Percentiles rank a stretch among this genome's conserved stretches.
phyloP scores from a whole-genome alignment of 2,113 vertebrate species.

The Sinocyclocheilus anophthalmus region DNA sequence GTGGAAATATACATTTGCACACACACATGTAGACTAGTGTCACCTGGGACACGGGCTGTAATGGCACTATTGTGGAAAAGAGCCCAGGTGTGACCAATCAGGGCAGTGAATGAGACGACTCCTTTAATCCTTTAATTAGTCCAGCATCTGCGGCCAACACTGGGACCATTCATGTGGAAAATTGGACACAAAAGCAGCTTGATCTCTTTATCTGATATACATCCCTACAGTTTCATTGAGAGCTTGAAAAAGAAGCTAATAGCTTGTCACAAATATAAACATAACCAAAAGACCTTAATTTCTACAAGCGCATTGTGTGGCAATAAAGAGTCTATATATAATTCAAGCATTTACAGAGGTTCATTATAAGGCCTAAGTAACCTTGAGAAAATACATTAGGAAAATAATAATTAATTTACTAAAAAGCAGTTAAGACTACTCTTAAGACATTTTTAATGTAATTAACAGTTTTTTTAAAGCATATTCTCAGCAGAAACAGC shows the following conservation, averaged over 20 bases:
- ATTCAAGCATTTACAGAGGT: background rate
- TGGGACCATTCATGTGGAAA: constrained; percentile 22
- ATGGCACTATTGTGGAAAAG: constrained; percentile 27
- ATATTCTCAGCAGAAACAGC: background rate
- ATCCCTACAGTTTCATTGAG: background rate
- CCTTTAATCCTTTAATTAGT: constrained; percentile 40
- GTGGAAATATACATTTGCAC: constrained; percentile 21
- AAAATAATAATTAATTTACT: background rate
- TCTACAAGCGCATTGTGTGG: background rate
- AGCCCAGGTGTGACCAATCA: constrained; percentile 38
- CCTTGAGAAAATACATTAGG: background rate
- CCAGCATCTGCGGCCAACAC: constrained; percentile 26
- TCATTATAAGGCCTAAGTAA: background rate
- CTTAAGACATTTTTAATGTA: too few relatives aligned
- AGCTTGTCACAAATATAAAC: constrained; percentile 5
- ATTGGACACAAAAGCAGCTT: constrained; percentile 26
- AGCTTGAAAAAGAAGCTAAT: background rate
- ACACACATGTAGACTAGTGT: constrained; percentile 2
- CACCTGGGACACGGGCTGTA: background rate
- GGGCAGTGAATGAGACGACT: background rate
- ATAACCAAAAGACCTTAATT: background rate
- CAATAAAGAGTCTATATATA: background rate
- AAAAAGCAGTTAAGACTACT: background rate
- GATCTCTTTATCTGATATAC: constrained; percentile 19
- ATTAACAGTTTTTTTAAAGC: too few relatives aligned